Evolutionary conservation across 2,888 invertebrate species (phyloP).

Genomic region (Acanthosepion pharaonis): DNA sequence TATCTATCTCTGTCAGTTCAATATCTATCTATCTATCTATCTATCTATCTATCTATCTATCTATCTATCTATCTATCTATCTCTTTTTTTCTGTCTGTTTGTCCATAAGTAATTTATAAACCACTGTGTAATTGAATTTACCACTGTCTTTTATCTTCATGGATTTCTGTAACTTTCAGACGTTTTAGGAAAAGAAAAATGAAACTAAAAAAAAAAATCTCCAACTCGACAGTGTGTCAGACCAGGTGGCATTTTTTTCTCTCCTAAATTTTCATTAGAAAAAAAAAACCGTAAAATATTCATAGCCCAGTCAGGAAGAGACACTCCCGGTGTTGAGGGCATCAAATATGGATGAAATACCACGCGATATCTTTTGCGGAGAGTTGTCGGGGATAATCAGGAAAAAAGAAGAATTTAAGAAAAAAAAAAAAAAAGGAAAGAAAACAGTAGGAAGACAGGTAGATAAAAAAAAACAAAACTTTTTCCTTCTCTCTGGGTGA

Average conservation of each 20-base stretch:
- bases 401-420: background rate
- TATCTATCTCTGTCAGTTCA: too few species aligned
- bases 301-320: background rate
- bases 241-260: constrained; percentile 6
- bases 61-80: background rate
- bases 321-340: background rate
- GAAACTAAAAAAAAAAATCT: background rate
- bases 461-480: background rate
- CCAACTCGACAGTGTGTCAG: background rate
- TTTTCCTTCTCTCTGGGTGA: background rate
- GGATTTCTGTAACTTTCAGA: background rate
- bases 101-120: background rate
- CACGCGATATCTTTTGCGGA: background rate
- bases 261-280: constrained; percentile 33
- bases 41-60: background rate
- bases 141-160: background rate
- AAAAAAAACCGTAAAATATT: background rate
- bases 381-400: background rate
- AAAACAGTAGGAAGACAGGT: background rate
- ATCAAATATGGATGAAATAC: background rate
- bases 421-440: background rate
- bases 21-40: too few species aligned
- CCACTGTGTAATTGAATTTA: background rate
- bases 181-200: background rate
- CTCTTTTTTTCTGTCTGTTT: background rate